phyloP scores from a whole-genome alignment of 2,113 vertebrate genomes.

The Hiodon alosoides region DNA sequence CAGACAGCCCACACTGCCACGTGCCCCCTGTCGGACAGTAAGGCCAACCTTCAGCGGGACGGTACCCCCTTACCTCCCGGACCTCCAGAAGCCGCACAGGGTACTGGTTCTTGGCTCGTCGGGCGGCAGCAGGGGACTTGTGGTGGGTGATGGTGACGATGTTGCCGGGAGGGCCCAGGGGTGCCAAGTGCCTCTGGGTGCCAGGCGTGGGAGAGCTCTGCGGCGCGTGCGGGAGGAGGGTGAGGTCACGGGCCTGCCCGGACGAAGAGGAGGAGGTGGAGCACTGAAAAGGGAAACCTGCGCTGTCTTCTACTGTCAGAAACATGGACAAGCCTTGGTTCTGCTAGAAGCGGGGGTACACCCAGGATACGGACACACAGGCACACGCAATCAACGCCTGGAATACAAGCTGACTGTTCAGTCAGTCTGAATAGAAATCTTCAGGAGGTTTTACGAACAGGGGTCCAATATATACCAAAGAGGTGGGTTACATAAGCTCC shows the following conservation, averaged over 20 bases:
- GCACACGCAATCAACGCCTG: not conserved
- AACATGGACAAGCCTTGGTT: no score
- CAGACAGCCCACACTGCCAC: no score
- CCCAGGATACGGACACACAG: not conserved
- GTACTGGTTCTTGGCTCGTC: slow-evolving; percentile 74
- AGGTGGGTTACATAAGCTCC: no score
- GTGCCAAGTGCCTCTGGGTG: slow-evolving; percentile 68
- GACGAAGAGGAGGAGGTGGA: slow-evolving; percentile 58
- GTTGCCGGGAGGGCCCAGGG: slow-evolving; percentile 66
- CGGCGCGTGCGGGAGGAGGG: slow-evolving; percentile 77
- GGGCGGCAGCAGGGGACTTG: slow-evolving; percentile 87
- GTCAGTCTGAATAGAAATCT: no score
- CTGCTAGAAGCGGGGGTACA: no score
- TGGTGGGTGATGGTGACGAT: slow-evolving; percentile 91
- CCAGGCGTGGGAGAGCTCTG: slow-evolving; percentile 75
- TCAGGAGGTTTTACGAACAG: no score
- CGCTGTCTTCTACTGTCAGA: not conserved
- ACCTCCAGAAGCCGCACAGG: slow-evolving; percentile 82
- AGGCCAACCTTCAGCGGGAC: not conserved
- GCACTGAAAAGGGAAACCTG: not conserved
- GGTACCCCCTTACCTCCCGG: slow-evolving; percentile 78
- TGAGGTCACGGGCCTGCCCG: slow-evolving; percentile 80
- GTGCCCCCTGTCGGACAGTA: no score
- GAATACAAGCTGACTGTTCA: no score
- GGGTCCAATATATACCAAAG: no score